phyloP scores from a whole-genome alignment of 2,888 invertebrate genomes.

The Cataglyphis altisquamis region DNA sequence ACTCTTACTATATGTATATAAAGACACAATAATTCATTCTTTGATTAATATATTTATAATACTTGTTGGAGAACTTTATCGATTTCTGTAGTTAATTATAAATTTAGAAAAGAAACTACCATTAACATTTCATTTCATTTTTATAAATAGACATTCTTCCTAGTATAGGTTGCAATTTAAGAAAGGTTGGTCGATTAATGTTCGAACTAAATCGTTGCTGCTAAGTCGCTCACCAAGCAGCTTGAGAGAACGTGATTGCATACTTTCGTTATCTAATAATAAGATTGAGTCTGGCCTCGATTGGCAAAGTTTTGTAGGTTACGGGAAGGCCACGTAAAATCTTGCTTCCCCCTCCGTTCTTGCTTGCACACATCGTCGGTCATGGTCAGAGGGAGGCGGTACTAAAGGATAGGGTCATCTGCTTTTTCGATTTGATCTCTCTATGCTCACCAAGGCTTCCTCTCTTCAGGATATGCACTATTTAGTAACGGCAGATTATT shows the following conservation, averaged over 20 bases:
- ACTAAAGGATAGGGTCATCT: conserved; percentile 46
- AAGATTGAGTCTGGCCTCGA: conserved; percentile 52
- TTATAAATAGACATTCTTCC: not conserved
- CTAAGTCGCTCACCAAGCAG: not conserved
- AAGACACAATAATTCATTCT: too few species aligned
- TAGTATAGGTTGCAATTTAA: not conserved
- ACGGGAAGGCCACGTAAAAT: conserved; percentile 40
- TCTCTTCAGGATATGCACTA: not conserved
- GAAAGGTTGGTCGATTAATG: not conserved
- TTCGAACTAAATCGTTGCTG: not conserved
- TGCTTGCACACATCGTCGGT: conserved; percentile 46
- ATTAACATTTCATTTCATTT: not conserved
- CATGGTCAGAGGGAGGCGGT: conserved; percentile 60
- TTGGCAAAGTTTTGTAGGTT: conserved; percentile 56
- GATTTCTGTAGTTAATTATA: not conserved
- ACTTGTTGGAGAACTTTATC: too few species aligned
- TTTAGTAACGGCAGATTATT: not conserved
- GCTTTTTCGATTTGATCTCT: conserved; percentile 40
- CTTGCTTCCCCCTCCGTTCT: conserved; percentile 34
- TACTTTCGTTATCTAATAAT: conserved; percentile 35
- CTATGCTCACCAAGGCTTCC: not conserved
- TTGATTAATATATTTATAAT: too few species aligned
- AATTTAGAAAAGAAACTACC: not conserved
- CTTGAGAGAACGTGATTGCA: conserved; percentile 45
- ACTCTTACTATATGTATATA: too few species aligned